Conservation (phyloP, 2,797 vertebrate species). For the Vireo griseus region DNA sequence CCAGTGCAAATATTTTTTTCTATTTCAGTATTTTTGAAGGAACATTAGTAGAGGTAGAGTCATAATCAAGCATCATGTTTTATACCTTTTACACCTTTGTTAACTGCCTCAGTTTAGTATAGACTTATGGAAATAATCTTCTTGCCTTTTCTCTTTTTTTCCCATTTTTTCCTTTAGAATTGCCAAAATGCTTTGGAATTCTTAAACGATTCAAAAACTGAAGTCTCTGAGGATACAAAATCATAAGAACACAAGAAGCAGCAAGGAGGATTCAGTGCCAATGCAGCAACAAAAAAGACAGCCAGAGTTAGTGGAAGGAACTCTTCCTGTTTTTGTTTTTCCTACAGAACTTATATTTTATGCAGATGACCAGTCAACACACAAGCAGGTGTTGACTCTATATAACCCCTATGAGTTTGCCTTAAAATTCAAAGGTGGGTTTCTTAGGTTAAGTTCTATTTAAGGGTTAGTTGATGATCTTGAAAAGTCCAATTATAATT, state of each 20-base stretch:
- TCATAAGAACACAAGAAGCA: slow-evolving; percentile 75
- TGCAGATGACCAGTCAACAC: slow-evolving; percentile 96
- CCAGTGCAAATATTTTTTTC: not conserved
- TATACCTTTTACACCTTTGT: not conserved
- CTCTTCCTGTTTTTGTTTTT: slow-evolving; percentile 99
- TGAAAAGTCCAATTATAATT: not conserved
- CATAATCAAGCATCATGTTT: not conserved
- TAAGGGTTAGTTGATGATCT: slow-evolving; percentile 46
- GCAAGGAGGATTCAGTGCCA: slow-evolving; percentile 84
- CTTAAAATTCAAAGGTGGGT: slow-evolving; percentile 99
- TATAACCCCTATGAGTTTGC: slow-evolving; percentile 99
- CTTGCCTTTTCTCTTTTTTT: slow-evolving; percentile 40
- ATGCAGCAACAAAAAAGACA: slow-evolving; percentile 98
- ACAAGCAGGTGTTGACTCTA: slow-evolving; percentile 99
- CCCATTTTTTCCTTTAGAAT: slow-evolving; percentile 62
- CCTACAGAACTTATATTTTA: slow-evolving; percentile 98
- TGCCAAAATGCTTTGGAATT: slow-evolving; percentile 80
- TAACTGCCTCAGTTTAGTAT: not conserved
- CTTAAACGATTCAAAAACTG: slow-evolving; percentile 73
- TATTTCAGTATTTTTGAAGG: not conserved
- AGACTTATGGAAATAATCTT: slow-evolving; percentile 44
- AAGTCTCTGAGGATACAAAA: slow-evolving; percentile 75
- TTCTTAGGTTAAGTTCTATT: slow-evolving; percentile 50
- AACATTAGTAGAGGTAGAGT: not conserved
- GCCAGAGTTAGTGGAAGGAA: slow-evolving; percentile 99